A percentile compares a stretch with the other conserved stretches of the same genome.
phyloP scores from a whole-genome alignment of 2,797 vertebrate genomes.

The Gorsachius magnificus region DNA sequence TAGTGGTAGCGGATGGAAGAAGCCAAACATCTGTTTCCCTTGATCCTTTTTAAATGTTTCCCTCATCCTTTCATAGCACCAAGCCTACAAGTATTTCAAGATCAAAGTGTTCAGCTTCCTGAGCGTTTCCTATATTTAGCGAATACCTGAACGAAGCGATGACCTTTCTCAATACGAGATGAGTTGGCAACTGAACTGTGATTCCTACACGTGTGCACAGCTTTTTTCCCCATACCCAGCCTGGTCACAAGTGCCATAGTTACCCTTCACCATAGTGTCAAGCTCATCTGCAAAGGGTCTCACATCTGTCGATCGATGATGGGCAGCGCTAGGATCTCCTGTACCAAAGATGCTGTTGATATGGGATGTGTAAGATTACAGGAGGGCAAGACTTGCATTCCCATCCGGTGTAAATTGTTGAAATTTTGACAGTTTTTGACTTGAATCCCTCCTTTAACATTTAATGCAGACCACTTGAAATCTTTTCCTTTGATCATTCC shows the following conservation, averaged over 20 bases:
- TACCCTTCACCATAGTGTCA: fast-evolving
- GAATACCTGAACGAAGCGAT: constrained; percentile 4
- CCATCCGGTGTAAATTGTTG: neutral
- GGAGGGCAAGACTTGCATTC: neutral
- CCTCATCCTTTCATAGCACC: neutral
- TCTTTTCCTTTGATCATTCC: neutral
- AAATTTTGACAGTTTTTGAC: neutral
- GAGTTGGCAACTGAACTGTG: neutral
- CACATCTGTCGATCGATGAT: neutral
- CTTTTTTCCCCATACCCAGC: neutral
- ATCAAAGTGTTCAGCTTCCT: constrained; percentile 47
- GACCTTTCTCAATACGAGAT: neutral
- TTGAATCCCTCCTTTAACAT: neutral
- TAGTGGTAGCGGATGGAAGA: constrained; percentile 47
- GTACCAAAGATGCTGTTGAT: neutral
- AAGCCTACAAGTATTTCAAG: constrained; percentile 18
- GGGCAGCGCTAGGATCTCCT: neutral
- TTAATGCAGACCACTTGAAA: neutral
- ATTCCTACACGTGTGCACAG: neutral
- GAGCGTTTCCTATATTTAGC: constrained; percentile 50
- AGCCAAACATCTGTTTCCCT: constrained; percentile 73
- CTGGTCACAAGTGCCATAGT: neutral
- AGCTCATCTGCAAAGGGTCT: neutral
- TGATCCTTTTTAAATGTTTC: constrained; percentile 24
- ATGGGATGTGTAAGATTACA: neutral